These are phyloP conservation scores for Halichoeres trimaculatus DNA, from an alignment of 2,113 vertebrate species.

Conservation along the genomic window DNA sequence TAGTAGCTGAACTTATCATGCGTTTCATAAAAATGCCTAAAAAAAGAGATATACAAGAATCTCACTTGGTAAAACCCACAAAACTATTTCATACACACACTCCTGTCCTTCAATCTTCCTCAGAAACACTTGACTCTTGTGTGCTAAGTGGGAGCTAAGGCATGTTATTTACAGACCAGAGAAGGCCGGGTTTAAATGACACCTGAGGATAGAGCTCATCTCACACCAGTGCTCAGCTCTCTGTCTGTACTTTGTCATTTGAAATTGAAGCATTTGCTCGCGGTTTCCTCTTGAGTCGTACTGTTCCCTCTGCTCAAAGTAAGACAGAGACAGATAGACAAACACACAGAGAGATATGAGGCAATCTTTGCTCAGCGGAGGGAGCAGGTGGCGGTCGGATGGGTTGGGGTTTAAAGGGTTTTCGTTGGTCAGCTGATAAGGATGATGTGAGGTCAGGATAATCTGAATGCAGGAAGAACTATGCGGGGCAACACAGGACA, in stretches of 20 bases:
- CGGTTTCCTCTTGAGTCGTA: conserved; percentile 44
- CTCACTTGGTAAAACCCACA: conserved; percentile 43
- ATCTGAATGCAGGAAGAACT: conserved; percentile 91
- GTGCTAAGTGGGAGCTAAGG: conserved; percentile 54
- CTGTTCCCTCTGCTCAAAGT: conserved; percentile 29
- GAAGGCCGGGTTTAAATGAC: conserved; percentile 60
- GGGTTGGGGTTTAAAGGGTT: conserved; percentile 61
- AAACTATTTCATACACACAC: conserved; percentile 34
- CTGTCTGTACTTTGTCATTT: conserved; percentile 66
- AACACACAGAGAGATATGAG: conserved; percentile 55
- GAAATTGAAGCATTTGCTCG: conserved; percentile 66
- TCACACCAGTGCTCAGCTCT: conserved; percentile 57
- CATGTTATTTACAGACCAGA: conserved; percentile 63
- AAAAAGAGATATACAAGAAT: conserved; percentile 7
- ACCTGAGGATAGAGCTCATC: conserved; percentile 72
- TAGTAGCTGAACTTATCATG: conserved; percentile 35
- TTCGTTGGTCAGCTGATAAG: conserved; percentile 72
- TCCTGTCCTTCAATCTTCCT: conserved; percentile 40
- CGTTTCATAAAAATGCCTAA: conserved; percentile 31
- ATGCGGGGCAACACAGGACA: conserved; percentile 90
- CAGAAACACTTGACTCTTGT: conserved; percentile 52
- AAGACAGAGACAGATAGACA: conserved; percentile 49
- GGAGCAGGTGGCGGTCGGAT: conserved; percentile 69
- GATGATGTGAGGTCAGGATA: conserved; percentile 90
- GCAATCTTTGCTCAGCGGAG: conserved; percentile 52